Evolutionary conservation across 2,888 invertebrate genomes (phyloP), one percentile per base, ranked within the genome.

Genomic region (Schizaphis graminum): DNA sequence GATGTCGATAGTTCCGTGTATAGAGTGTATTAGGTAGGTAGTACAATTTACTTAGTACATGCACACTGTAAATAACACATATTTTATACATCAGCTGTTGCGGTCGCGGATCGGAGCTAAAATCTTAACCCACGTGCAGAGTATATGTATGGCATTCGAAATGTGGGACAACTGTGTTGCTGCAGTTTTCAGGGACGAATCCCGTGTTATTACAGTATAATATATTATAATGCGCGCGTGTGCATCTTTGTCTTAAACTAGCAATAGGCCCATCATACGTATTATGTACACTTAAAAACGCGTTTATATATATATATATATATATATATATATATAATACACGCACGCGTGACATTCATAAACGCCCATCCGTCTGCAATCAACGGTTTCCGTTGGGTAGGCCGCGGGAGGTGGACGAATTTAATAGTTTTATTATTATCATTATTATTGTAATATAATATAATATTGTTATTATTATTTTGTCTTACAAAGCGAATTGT

Each of bases 341-440:
- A 28, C 41, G 77, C 21, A 16, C 35, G 41, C 21, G 26, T 92
- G 86, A 85, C 91, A 61, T 92, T 92, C 86, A 56, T 56, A n/a
- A 57, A 91, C 91, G 91, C 91, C 86, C 91, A 87, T 92, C 86
- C 91, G 91, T 87, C 86, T 57, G 61, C n/a, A 44, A 86, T 86
- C 91, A 61, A 35, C 57, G 57, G 91, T 86, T 87, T 92, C 91
- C 91, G 86, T 91, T 86, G 86, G 85, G 91, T 47, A 57, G 86
- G 57, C 86, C 35, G 57, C 44, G 44, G 3, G 44, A 91, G 56
- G 84, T 84, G 41, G 41, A 44, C 35, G 85, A 41, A 85, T 53
- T 26, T 91, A 85, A 91, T 56, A 57, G 84, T 85, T 56, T 85
- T 56, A 90, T 91, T 57, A 67, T 90, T 47, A 44, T 61, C n/a